These are phyloP conservation scores for Pardalotus punctatus DNA, from an alignment of 2,113 vertebrate species.

Conservation along the genomic window DNA sequence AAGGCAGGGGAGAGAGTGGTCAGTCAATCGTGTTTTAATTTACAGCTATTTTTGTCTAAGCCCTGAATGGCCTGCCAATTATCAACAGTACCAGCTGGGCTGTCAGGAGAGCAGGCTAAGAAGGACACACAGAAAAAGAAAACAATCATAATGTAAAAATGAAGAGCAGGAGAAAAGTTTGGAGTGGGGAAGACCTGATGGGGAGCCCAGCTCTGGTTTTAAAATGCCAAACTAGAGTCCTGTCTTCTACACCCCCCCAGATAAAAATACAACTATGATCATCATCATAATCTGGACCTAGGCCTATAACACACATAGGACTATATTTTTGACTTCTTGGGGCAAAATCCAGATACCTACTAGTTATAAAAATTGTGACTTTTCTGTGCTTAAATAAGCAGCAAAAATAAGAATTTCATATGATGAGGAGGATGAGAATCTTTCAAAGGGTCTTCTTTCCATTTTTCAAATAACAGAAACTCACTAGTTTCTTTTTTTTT, in stretches of 20 bases:
- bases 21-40: conserved; percentile 62
- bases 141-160: background rate
- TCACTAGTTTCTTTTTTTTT: background rate
- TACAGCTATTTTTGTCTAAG: conserved; percentile 60
- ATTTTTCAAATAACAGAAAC: background rate
- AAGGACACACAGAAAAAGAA: conserved; percentile 17
- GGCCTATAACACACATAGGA: background rate
- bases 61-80: conserved; percentile 55
- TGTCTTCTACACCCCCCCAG: background rate
- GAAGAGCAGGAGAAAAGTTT: background rate
- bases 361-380: background rate
- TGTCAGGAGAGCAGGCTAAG: conserved; percentile 30
- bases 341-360: background rate
- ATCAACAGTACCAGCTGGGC: conserved; percentile 51
- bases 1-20: conserved; percentile 62
- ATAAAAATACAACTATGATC: background rate
- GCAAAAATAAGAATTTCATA: background rate
- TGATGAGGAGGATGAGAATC: background rate
- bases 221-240: background rate
- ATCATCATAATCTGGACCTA: background rate
- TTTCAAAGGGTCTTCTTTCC: background rate
- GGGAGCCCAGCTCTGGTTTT: background rate
- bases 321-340: background rate
- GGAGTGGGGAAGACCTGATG: background rate
- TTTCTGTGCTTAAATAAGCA: background rate